Conservation (phyloP, 2,113 vertebrate genomes). For the Pseudois nayaur region DNA sequence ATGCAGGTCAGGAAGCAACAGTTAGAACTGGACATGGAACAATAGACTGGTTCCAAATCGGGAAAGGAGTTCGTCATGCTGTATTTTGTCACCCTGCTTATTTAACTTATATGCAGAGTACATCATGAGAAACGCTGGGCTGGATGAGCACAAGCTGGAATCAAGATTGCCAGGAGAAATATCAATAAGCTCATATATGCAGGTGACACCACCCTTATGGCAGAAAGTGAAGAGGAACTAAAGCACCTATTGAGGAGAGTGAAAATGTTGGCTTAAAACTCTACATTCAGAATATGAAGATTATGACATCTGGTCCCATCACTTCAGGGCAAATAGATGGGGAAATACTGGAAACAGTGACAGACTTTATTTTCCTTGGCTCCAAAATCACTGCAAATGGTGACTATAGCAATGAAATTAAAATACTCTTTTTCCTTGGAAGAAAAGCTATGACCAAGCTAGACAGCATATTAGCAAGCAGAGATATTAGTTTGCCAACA, state of each 20-base stretch:
- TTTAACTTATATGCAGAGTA: no score
- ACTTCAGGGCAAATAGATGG: not conserved
- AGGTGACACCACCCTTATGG: not conserved
- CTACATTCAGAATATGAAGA: not conserved
- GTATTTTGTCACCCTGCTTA: no score
- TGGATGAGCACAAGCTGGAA: not conserved
- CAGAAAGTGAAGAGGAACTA: no score
- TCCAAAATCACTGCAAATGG: not conserved
- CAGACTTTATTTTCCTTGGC: not conserved
- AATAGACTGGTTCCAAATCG: no score
- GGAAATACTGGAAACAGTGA: not conserved
- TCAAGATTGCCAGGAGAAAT: not conserved
- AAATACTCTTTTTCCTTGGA: not conserved
- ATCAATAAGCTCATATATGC: not conserved
- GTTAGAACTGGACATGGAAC: no score
- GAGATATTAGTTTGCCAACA: not conserved
- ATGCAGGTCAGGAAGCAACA: no score
- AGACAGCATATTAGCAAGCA: not conserved
- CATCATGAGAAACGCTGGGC: no score
- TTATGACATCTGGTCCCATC: not conserved
- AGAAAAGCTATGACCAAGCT: not conserved
- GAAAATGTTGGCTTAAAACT: not conserved
- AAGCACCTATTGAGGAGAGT: no score
- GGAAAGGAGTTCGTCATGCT: fast-evolving
- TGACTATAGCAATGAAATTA: not conserved